Evolutionary conservation across 2,888 invertebrate species (phyloP), one percentile per base, ranked within the genome.

Genomic region (Epinotia demarniana): DNA sequence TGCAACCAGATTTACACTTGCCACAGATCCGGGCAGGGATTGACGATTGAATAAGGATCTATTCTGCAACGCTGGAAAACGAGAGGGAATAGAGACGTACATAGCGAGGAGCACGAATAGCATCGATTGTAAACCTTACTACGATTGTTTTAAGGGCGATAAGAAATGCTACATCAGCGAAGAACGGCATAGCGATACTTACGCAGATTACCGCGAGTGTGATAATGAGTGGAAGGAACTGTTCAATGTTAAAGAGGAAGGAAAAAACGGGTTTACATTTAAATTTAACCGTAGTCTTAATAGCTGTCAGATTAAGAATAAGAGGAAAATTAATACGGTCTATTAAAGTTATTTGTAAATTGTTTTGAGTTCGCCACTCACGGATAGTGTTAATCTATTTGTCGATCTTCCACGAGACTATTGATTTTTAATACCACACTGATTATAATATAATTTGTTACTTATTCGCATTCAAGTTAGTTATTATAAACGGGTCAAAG

Each of bases 251-350:
- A 82, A 83, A 27, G 87, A 88, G 33, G 90, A 90, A 73, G 80
- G 82, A 16, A 87, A 86, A 80, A 89, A 90, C 81, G 90, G 91
- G 80, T 89, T 90, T 80, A 89, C 88, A 77, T 89, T 90, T 82
- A 92, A 90, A 80, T 92, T 93, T 82, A 92, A 92, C 80, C 88
- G 92, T 81, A 94, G 93, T 85, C 85, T 93, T 73, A 92, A 92
- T 81, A 91, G 91, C 77, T 90, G 88, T 86, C 91, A 91, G 80
- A 84, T 89, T 82, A 89, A 90, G 55, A 87, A 90, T 86, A 92
- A 90, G 77, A 87, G 85, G 72, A 92, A 91, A 79, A 81, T 86
- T 76, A 88, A 89, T 80, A 85, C 81, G 16, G 83, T 86, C 39
- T 86, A 81, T 79, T 86, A 81, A 78, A 60, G 57, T 60, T 16